phyloP scores from a whole-genome alignment of 2,113 vertebrate species.

The Odobenus rosmarus region DNA sequence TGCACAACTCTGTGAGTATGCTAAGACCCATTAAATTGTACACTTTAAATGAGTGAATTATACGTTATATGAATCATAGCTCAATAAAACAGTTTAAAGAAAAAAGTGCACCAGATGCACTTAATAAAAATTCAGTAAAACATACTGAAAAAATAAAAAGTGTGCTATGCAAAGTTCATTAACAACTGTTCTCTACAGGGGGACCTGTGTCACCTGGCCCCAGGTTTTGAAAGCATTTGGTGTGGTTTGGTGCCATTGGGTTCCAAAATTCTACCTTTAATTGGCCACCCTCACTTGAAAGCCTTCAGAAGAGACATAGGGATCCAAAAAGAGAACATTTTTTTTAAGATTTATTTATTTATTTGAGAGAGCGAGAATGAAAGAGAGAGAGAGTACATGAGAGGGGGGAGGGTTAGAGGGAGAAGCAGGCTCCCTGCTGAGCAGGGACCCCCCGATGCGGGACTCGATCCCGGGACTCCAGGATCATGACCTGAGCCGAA shows the following conservation, averaged over 20 bases:
- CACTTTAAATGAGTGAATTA: neutral
- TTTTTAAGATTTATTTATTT: too few species aligned
- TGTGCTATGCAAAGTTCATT: rapidly evolving
- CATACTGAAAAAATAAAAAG: neutral
- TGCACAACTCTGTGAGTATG: neutral
- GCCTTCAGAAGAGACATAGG: neutral
- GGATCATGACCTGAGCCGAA: too few species aligned
- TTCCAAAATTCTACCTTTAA: neutral
- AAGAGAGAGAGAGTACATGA: too few species aligned
- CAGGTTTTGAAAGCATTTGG: neutral
- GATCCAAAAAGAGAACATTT: rapidly evolving
- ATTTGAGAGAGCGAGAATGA: too few species aligned
- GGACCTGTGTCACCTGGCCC: neutral
- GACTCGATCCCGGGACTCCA: too few species aligned
- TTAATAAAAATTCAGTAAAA: neutral
- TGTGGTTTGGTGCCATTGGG: neutral
- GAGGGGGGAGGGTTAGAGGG: too few species aligned
- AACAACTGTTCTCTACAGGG: neutral
- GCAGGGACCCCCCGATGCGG: too few species aligned
- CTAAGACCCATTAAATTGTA: neutral
- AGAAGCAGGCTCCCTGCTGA: too few species aligned
- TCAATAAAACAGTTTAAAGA: neutral
- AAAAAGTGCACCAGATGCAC: neutral
- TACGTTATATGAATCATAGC: neutral
- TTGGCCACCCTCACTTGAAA: neutral